Evolutionary conservation across 1,140 invertebrate species (phyloP).

Genomic region (Meloidogyne floridensis): DNA sequence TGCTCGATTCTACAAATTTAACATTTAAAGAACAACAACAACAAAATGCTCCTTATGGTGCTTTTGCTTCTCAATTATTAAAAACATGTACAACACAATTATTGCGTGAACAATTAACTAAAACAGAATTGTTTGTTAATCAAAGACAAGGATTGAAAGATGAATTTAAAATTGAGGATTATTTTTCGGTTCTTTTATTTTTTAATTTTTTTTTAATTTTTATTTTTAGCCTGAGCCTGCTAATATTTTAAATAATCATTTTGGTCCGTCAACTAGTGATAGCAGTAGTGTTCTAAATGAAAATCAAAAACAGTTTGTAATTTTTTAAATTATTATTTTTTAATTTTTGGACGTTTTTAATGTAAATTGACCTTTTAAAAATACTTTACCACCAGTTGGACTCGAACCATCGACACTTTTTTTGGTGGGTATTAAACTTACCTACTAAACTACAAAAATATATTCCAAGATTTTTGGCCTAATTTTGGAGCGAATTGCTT

Average conservation of each 20-base stretch:
- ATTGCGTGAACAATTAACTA: conserved; percentile 3
- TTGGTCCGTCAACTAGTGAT: background rate
- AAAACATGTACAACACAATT: conserved; percentile 15
- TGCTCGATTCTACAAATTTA: background rate
- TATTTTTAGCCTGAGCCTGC: background rate
- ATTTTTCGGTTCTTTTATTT: background rate
- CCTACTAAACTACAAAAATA: too few relatives aligned
- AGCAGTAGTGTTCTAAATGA: background rate
- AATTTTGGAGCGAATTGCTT: background rate
- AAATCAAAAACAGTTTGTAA: conserved; percentile 5
- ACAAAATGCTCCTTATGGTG: conserved; percentile 7
- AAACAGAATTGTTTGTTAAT: background rate
- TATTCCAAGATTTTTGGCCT: too few relatives aligned
- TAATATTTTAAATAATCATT: background rate
- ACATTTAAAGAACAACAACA: conserved; percentile 11
- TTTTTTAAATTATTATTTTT: background rate
- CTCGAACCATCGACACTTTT: background rate
- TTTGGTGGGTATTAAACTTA: too few relatives aligned
- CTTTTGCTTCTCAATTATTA: conserved; percentile 21
- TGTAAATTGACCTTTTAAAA: background rate
- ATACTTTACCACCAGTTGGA: background rate
- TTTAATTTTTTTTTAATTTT: background rate
- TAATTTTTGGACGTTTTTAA: background rate
- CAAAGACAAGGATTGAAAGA: background rate
- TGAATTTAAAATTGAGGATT: conserved; percentile 3